A percentile compares a stretch with the other conserved stretches of the same genome.
These are phyloP conservation scores for Aphis gossypii DNA, from an alignment of 1,140 invertebrate species.

Conservation along the genomic window DNA sequence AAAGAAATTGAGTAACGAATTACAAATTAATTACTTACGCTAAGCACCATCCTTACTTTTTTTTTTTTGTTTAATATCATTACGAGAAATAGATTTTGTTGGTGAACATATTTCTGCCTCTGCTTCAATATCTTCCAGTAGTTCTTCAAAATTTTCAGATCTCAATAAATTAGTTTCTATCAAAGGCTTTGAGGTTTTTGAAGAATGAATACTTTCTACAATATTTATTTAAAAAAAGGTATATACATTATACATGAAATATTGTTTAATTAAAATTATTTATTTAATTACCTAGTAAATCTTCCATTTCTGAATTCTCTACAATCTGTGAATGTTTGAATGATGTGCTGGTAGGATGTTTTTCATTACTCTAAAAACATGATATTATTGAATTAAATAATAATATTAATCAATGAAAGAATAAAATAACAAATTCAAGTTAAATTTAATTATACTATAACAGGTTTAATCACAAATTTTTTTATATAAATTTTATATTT, in stretches of 20 bases:
- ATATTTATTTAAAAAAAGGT: not conserved
- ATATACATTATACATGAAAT: not conserved
- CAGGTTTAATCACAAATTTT: not conserved
- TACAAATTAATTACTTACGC: not conserved
- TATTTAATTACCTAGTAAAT: not conserved
- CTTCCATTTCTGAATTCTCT: constrained; percentile 3
- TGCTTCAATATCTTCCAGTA: constrained; percentile 52
- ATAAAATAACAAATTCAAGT: not conserved
- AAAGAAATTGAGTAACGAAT: not conserved
- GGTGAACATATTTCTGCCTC: constrained; percentile 49
- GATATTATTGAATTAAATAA: too few species aligned
- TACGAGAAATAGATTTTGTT: not conserved
- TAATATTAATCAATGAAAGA: not conserved
- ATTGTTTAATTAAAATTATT: not conserved
- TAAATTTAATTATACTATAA: not conserved
- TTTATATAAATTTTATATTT: not conserved
- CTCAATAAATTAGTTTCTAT: constrained; percentile 22
- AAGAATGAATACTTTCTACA: not conserved
- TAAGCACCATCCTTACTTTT: not conserved
- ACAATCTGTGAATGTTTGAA: not conserved
- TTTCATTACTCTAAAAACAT: constrained; percentile 43
- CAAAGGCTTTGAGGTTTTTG: not conserved
- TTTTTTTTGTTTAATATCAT: constrained; percentile 26
- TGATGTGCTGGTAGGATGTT: not conserved
- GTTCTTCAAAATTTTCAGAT: constrained; percentile 50